phyloP scores from a whole-genome alignment of 2,888 invertebrate species.

The Nipponacmea schrenckii region DNA sequence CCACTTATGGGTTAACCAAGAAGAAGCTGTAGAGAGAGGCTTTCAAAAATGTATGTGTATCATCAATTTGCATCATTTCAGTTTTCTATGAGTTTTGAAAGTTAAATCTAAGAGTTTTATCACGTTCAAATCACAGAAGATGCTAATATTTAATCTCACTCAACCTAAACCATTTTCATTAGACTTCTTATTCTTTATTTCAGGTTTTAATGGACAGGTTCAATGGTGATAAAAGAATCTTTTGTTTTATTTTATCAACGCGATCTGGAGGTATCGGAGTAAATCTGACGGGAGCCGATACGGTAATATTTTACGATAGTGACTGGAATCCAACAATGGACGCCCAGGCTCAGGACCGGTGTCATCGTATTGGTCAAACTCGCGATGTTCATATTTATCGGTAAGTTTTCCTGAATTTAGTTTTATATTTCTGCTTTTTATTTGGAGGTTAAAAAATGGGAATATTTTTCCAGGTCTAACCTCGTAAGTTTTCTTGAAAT shows the following conservation, averaged over 20 bases:
- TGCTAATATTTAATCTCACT: no score
- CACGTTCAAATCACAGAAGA: no score
- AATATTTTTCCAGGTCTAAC: no score
- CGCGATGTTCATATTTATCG: slow-evolving; percentile 97
- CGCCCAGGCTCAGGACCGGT: slow-evolving; percentile 81
- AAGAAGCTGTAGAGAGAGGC: no score
- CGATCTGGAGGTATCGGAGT: slow-evolving; percentile 97
- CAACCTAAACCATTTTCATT: no score
- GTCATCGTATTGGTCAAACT: slow-evolving; percentile 99
- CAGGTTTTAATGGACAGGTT: slow-evolving; percentile 94
- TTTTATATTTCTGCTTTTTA: neutral
- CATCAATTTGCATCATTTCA: no score
- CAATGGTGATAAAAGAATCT: slow-evolving; percentile 93
- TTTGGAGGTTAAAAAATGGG: neutral
- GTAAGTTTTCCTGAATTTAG: slow-evolving; percentile 59
- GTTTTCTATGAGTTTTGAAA: no score
- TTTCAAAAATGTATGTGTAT: no score
- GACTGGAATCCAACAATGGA: slow-evolving; percentile 99
- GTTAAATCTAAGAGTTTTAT: no score
- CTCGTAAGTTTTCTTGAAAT: no score
- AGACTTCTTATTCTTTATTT: slow-evolving; percentile 17
- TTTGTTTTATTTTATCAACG: slow-evolving; percentile 97
- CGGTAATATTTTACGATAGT: slow-evolving; percentile 99
- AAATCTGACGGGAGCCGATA: slow-evolving; percentile 98
- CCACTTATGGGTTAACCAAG: no score